Evolutionary conservation across 2,113 vertebrate genomes (phyloP), one percentile per base, ranked within the genome.

Genomic region (Phylloscopus trochilus): DNA sequence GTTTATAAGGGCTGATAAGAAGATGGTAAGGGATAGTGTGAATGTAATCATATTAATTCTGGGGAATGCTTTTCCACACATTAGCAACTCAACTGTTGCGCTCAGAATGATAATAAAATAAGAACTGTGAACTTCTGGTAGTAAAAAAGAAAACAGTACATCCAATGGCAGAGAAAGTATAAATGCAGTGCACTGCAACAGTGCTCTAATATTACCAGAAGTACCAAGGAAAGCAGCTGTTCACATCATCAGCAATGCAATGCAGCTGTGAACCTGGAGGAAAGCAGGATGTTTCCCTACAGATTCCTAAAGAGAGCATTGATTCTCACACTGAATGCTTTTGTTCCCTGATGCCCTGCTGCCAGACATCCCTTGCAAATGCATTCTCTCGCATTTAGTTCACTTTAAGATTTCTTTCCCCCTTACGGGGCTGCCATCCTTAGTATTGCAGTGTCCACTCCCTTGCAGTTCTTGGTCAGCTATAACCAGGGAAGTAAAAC

Each of bases 1-100:
- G 67, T 93, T 90, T 91, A 70, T 77, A 80, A 86, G 17, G 46
- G 43, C 51, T 93, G 93, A 94, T 78, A 95, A 78, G 83, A 62
- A 92, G 75, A 88, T 11, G 4, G 53, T 53, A 83, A 78, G 11
- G 46, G n/a, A 68, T 66, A 21, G 35, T 44, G 85, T 31, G 19
- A 67, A 80, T 77, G 82, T 33, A 92, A 63, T 66, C 78, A 69
- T 67, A 69, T 91, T 87, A 93, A 94, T 95, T 90, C 55, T 59
- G 72, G 43, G 39, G 52, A 83, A 66, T 63, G 53, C 37, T 87
- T 77, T 93, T 62, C 70, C 35, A 37, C 37, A 55, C 11, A 76
- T 83, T 94, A 92, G 21, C 55, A 74, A 91, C 55, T 58, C 78
- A 74, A 39, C 16, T 83, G 26, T 63, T 87, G 59, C 74, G 43